Evolutionary conservation across 1,140 invertebrate species (phyloP), one percentile per base, ranked within the genome.

Genomic region (Agraylea sexmaculata): DNA sequence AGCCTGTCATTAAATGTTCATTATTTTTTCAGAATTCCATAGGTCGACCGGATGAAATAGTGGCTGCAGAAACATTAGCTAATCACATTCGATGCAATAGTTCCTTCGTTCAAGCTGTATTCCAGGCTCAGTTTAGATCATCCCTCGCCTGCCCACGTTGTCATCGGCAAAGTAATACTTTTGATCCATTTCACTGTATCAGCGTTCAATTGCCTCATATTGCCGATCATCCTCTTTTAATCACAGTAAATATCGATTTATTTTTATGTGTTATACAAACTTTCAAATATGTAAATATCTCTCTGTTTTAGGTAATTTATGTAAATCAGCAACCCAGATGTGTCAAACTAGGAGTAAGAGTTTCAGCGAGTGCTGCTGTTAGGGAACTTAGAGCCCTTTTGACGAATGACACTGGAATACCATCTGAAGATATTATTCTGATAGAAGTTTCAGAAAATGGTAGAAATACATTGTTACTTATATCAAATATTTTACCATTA

Each of bases 151-250:
- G 94, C 66, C 86, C 87, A 7, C 76, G 87, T 49, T 98, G 94
- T 68, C 75, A 82, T 32, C 77, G 85, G 36, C 85, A 90, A 53
- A 91, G 86, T 35, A 95, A 94, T 60, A 97, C 92, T 8, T 97
- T 96, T 68, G 94, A 98, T 64, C 92, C 92, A 6, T 97, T 96
- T 62, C 77, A 96, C 27, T 96, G 90, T 63, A 83, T 97, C 27
- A 95, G 90, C 18, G 79, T 98, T 22, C 93, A 94, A 47, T 77
- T 97, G 38, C 91, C 91, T 11, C 87, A 88, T 51, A 60, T 75
- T 15, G 64, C 72, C 8, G 70, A 71, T 31, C 43, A 45, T 28
- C 47, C 47, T 1, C 32, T 49, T n/a, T 43, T 49, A 15, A 38
- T 49, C 16, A 49, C 47, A 10, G 47, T 49, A 43, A 23, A 2